phyloP scores from a whole-genome alignment of 2,888 invertebrate species.

The Watsonalla binaria region DNA sequence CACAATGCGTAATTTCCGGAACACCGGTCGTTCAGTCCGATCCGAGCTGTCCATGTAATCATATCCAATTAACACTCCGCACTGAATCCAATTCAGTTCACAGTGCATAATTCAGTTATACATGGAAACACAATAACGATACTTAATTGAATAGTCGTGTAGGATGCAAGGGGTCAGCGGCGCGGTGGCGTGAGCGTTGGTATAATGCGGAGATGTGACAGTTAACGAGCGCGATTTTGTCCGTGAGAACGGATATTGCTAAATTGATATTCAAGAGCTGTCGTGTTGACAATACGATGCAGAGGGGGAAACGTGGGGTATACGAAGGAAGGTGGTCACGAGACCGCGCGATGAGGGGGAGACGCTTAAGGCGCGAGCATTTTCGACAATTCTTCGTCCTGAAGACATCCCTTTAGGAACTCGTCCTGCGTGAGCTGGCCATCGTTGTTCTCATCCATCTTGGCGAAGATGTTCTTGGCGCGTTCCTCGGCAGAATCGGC shows the following conservation, averaged over 20 bases:
- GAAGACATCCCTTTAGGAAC: constrained; percentile 97
- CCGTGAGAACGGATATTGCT: not conserved
- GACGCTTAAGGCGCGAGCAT: constrained; percentile 92
- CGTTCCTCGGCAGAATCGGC: constrained; percentile 98
- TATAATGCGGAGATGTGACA: not conserved
- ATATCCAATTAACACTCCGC: not conserved
- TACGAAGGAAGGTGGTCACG: constrained; percentile 10
- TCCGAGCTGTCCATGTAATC: not conserved
- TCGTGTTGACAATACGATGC: constrained; percentile 35
- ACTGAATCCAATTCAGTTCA: not conserved
- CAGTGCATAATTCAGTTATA: not conserved
- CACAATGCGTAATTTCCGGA: not conserved
- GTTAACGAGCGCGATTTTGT: not conserved
- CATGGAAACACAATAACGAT: not conserved
- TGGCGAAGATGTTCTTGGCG: constrained; percentile 99
- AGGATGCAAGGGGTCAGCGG: not conserved
- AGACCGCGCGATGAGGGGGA: constrained; percentile 17
- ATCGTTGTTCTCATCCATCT: constrained; percentile 99
- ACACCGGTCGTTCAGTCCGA: not conserved
- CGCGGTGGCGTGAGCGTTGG: not conserved
- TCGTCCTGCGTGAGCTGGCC: constrained; percentile 98
- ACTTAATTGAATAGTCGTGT: not conserved
- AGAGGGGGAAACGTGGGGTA: constrained; percentile 29
- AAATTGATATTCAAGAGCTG: constrained; percentile 15
- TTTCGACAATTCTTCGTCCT: constrained; percentile 96